Evolutionary conservation across 2,113 vertebrate genomes (phyloP), one percentile per base, ranked within the genome.

Genomic region (Pipa parva): DNA sequence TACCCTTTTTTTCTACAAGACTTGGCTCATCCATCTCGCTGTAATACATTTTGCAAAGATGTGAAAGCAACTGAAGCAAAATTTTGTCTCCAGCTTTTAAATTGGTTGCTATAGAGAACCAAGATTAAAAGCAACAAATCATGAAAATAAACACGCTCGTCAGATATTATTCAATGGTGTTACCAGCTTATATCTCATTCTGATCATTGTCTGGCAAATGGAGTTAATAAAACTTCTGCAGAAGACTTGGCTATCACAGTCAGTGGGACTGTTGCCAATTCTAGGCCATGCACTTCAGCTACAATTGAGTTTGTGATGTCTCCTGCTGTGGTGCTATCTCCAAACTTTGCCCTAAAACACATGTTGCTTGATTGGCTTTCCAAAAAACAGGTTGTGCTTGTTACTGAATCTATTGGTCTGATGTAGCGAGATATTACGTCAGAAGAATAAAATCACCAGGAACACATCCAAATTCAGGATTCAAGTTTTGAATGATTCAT

Each of bases 241-340:
- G 81, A 85, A 86, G 80, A 70, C 74, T 77, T 83, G 82, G 79
- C 75, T 67, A 74, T 78, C 74, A 75, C 67, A 76, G 79, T 84
- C 77, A 83, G 79, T 83, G 80, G 82, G 84, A 80, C 81, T 85
- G 78, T 76, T 74, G 72, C 84, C 86, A 84, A 92, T 91, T 86
- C 91, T 87, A 88, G 82, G 83, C 79, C 80, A 89, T 86, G 88
- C 83, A 79, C 82, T 75, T 80, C 83, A 85, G 82, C 78, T 82
- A 78, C 84, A 87, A 87, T 85, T 85, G 78, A 83, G 81, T 87
- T 87, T 86, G 82, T 91, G 85, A 92, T 83, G 78, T 77, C 72
- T 83, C 45, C 81, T 82, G 85, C 78, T 69, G 76, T 79, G 84
- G 78, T 70, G 68, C 71, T 75, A 75, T 75, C 73, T 78, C 64